phyloP scores from a whole-genome alignment of 2,888 invertebrate species.

The Galeopsomyia nigrocyanea region DNA sequence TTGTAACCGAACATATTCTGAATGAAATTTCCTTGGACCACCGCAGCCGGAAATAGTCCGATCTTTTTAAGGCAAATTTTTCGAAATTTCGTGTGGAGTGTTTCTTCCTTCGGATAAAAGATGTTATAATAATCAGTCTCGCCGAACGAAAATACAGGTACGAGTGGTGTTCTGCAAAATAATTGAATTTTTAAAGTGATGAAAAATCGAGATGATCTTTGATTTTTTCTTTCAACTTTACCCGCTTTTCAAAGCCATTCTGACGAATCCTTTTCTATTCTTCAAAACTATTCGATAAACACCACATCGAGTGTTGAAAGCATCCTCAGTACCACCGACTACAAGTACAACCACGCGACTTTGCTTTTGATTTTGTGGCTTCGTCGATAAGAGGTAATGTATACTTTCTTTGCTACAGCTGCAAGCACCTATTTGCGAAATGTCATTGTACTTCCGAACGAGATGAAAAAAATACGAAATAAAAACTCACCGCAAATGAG shows the following conservation, averaged over 20 bases:
- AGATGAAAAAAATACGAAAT: constrained; percentile 24
- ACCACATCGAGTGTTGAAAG: constrained; percentile 84
- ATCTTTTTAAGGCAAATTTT: constrained; percentile 77
- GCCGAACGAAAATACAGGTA: constrained; percentile 91
- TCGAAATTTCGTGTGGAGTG: constrained; percentile 75
- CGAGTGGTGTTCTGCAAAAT: constrained; percentile 78
- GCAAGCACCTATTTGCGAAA: constrained; percentile 61
- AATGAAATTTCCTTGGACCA: constrained; percentile 88
- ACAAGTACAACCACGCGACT: constrained; percentile 81
- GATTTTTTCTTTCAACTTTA: constrained; percentile 64
- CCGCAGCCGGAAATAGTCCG: constrained; percentile 83
- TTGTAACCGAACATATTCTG: constrained; percentile 91
- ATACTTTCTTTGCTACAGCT: constrained; percentile 79
- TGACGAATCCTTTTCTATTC: constrained; percentile 83
- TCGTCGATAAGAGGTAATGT: constrained; percentile 71
- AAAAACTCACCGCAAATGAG: constrained; percentile 71
- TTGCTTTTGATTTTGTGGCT: constrained; percentile 65
- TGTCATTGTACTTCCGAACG: background rate
- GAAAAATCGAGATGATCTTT: constrained; percentile 17
- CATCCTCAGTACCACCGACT: constrained; percentile 91
- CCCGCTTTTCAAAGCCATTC: constrained; percentile 81
- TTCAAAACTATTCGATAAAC: constrained; percentile 80
- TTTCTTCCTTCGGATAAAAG: constrained; percentile 80
- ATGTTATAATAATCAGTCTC: constrained; percentile 90
- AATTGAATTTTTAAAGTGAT: constrained; percentile 30